Percentiles rank a stretch among this genome's conserved stretches.
These are phyloP conservation scores for Drosophila anomelani DNA, from an alignment of 2,888 invertebrate genomes.

Conservation along the genomic window DNA sequence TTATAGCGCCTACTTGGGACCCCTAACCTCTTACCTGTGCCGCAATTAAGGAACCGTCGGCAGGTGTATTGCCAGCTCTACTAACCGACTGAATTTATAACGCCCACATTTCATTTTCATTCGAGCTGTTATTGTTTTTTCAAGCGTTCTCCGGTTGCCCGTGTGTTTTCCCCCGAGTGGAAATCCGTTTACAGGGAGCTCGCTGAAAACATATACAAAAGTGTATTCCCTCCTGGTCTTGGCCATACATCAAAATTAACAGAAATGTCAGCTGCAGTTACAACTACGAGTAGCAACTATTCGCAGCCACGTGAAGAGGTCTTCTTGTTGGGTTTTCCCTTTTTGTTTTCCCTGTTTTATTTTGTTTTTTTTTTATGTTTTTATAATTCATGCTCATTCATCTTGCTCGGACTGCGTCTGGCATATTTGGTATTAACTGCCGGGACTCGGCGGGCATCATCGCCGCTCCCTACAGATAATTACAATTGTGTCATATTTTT, in stretches of 20 bases:
- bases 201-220: conserved; percentile 30
- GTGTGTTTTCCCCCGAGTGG: conserved; percentile 42
- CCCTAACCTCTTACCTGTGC: conserved; percentile 45
- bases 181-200: conserved; percentile 62
- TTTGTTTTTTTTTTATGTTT: conserved; percentile 68
- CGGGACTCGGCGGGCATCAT: conserved; percentile 44
- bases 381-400: conserved; percentile 78
- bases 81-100: conserved; percentile 44
- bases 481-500: conserved; percentile 81
- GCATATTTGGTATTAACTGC: conserved; percentile 71
- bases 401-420: conserved; percentile 59
- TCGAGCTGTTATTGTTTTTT: conserved; percentile 65
- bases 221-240: conserved; percentile 31
- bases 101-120: conserved; percentile 68
- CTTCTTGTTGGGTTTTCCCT: conserved; percentile 29
- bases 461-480: conserved; percentile 59
- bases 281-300: conserved; percentile 64
- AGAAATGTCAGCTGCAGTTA: conserved; percentile 77
- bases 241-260: conserved; percentile 76
- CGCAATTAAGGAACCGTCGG: conserved; percentile 62
- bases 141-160: conserved; percentile 51
- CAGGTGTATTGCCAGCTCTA: conserved; percentile 57
- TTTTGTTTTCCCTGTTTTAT: conserved; percentile 25
- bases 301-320: conserved; percentile 44
- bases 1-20: conserved; percentile 65